Evolutionary conservation across 2,113 vertebrate genomes (phyloP).

Genomic region (Tetrao urogallus): DNA sequence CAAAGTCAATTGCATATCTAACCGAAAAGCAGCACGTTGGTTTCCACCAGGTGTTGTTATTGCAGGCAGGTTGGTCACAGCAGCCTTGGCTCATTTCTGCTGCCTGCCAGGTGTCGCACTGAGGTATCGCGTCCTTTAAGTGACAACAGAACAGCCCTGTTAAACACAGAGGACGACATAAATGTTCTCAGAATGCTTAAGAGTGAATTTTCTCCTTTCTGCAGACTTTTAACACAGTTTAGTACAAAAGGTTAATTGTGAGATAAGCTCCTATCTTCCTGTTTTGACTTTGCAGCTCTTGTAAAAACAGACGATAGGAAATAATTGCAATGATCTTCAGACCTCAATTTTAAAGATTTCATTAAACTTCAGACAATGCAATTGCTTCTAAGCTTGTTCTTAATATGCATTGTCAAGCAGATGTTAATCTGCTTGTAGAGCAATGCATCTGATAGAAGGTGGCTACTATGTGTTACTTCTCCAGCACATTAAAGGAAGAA

Average conservation of each 20-base stretch:
- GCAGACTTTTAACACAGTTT: neutral
- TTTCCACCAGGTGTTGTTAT: neutral
- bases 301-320: constrained; percentile 7
- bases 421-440: neutral
- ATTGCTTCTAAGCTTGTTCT: neutral
- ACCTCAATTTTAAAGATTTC: constrained; percentile 63
- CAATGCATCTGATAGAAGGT: neutral
- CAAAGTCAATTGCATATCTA: neutral
- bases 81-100: neutral
- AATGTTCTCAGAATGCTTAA: neutral
- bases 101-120: neutral
- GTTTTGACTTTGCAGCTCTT: constrained; percentile 19
- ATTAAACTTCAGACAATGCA: constrained; percentile 45
- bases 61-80: neutral
- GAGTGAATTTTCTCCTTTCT: neutral
- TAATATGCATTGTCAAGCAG: neutral
- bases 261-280: constrained; percentile 31
- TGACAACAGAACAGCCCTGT: neutral
- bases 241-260: constrained; percentile 60
- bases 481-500: neutral
- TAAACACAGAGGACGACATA: neutral
- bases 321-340: constrained; percentile 57
- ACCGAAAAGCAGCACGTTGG: neutral
- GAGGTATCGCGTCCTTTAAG: neutral
- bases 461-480: neutral